Base-by-base conservation (phyloP, 2,113 vertebrate genomes). In the Hypocryptadius cinnamomeus region DNA sequence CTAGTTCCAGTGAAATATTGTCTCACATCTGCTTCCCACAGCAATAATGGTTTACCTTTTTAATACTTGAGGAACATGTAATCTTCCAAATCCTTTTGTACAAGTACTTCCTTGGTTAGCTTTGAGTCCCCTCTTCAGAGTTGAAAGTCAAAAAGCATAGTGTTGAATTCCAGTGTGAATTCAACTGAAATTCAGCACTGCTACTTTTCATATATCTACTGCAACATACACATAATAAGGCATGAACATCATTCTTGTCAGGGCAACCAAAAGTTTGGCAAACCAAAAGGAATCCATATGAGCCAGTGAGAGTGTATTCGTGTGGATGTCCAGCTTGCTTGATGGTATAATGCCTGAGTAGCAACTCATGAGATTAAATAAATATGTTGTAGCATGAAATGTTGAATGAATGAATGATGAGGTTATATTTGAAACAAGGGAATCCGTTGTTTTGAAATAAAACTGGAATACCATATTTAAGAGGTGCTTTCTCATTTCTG, bases 381-480 rank as follows among this genome's bases (percentile, higher is more conserved):
- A 79, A 33, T 76, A 51, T 21, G 13, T 71, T 93, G 20, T 61
- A 74, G 53, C 59, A 33, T 84, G 60, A 87, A 77, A 73, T 51
- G 50, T 39, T 79, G 81, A 82, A 70, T 69, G 72, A 77, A 76
- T 91, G 71, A 89, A 79, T 87, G 47, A 70, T 77, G 48, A 59
- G 17, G 10, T 53, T 74, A 59, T 78, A 66, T 61, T 93, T 89
- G 59, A 53, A 92, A 87, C 40, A 72, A 60, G n/a, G n/a, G 24
- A 69, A 42, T 69, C 39, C 0, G 0, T 74, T 94, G 31, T 89
- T 96, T 85, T 85, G 64, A 94, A 96, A 92, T 96, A 94, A 95
- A 95, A 93, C 91, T 96, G 95, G 95, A 95, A 80, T 82, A 90
- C 53, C 16, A 13, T 82, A 50, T 71, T 79, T 79, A 77, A 72